A percentile compares a stretch with the other conserved stretches of the same genome.
Conservation (phyloP, 2,888 invertebrate genomes). For the Nemurella pictetii region DNA sequence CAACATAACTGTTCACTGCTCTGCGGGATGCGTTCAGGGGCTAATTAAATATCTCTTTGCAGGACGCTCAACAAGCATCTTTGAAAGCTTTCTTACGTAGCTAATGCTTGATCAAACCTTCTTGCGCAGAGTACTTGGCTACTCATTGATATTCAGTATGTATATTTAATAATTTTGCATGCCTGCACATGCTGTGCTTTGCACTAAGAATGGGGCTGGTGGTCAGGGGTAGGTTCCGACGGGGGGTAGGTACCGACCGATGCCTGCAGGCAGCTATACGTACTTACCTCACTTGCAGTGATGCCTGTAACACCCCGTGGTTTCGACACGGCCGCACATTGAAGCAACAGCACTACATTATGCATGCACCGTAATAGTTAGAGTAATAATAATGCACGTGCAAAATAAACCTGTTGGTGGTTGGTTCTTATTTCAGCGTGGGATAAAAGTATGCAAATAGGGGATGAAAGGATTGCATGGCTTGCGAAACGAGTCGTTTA, state of each 20-base stretch:
- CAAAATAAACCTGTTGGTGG: constrained; percentile 22
- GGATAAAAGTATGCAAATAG: background rate
- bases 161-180: background rate
- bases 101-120: background rate
- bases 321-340: background rate
- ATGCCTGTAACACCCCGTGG: background rate
- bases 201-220: too few relatives aligned
- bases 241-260: background rate
- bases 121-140: background rate
- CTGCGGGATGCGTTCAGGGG: background rate
- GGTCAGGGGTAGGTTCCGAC: background rate
- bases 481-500: background rate
- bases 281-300: background rate
- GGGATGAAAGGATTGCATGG: background rate
- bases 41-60: background rate
- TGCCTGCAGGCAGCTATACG: too few relatives aligned
- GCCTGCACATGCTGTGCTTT: background rate
- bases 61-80: background rate
- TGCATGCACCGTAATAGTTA: constrained; percentile 5
- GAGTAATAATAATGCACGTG: constrained; percentile 17
- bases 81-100: background rate
- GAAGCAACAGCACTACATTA: background rate
- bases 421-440: background rate
- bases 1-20: background rate
- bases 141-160: background rate